phyloP scores from a whole-genome alignment of 2,888 invertebrate species.

The Drosophila leonis region DNA sequence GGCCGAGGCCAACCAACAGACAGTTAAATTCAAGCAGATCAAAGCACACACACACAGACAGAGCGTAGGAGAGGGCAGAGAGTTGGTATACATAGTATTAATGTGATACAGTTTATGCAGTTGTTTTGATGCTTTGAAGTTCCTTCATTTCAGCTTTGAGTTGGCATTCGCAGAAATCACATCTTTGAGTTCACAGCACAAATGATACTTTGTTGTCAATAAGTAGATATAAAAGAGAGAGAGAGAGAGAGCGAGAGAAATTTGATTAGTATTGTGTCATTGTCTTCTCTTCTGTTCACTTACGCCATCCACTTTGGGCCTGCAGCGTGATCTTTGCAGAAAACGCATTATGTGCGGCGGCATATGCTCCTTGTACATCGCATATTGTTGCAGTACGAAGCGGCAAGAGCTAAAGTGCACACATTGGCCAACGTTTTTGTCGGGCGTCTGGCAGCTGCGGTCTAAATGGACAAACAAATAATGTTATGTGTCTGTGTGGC shows the following conservation, averaged over 20 bases:
- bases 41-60: conserved; percentile 50
- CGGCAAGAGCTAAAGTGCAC: conserved; percentile 72
- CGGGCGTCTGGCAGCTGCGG: conserved; percentile 70
- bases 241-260: conserved; percentile 39
- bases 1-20: conserved; percentile 31
- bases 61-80: not conserved
- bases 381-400: conserved; percentile 66
- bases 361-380: conserved; percentile 76
- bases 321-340: conserved; percentile 69
- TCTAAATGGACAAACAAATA: conserved; percentile 29
- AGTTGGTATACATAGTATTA: not conserved
- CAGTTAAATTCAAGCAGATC: conserved; percentile 60
- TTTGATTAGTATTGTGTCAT: conserved; percentile 32
- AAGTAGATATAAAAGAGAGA: conserved; percentile 7
- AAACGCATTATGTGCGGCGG: conserved; percentile 71
- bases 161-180: conserved; percentile 75
- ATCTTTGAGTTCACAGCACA: conserved; percentile 72
- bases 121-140: conserved; percentile 65
- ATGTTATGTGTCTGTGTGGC: conserved; percentile 11
- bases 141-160: conserved; percentile 72
- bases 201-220: conserved; percentile 70
- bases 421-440: conserved; percentile 64
- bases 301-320: conserved; percentile 70
- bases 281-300: conserved; percentile 42
- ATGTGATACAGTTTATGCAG: conserved; percentile 28